Conservation (phyloP, 2,797 vertebrate species). For the Typhlichthys eigenmanni region DNA sequence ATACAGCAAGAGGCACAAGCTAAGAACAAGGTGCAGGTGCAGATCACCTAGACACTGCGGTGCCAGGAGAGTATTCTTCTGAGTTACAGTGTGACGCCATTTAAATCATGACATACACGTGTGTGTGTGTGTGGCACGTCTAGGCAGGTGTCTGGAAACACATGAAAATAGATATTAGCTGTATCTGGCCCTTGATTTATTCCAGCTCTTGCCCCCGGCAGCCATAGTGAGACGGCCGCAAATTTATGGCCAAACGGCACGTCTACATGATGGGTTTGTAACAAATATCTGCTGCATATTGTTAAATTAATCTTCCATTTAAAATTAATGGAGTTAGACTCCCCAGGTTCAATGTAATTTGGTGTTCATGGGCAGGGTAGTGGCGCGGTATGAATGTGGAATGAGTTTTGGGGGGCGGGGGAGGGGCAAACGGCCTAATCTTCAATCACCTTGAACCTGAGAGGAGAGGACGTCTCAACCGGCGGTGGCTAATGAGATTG, state of each 20-base stretch:
- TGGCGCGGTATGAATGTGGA: conserved; percentile 87
- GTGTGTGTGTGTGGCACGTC: no score
- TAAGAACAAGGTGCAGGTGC: no score
- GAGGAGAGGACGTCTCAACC: conserved; percentile 94
- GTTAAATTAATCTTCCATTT: conserved; percentile 99
- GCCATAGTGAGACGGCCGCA: conserved; percentile 80
- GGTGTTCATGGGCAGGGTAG: conserved; percentile 91
- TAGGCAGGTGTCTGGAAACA: background rate
- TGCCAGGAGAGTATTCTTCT: no score
- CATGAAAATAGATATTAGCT: conserved; percentile 85
- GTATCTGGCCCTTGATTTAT: conserved; percentile 94
- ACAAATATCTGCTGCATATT: conserved; percentile 99
- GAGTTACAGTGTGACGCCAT: no score
- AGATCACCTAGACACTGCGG: no score
- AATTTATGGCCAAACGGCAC: conserved; percentile 97
- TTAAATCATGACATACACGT: background rate
- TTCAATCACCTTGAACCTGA: conserved; percentile 99
- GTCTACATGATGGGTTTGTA: conserved; percentile 99
- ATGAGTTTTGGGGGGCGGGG: conserved; percentile 74
- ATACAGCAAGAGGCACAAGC: no score
- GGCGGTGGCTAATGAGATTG: conserved; percentile 97
- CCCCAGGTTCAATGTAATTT: conserved; percentile 99
- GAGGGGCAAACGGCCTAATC: conserved; percentile 95
- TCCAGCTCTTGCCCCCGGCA: conserved; percentile 74
- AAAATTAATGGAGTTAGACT: conserved; percentile 99